Conservation (phyloP, 2,113 vertebrate species). For the Pseudopodoces humilis region DNA sequence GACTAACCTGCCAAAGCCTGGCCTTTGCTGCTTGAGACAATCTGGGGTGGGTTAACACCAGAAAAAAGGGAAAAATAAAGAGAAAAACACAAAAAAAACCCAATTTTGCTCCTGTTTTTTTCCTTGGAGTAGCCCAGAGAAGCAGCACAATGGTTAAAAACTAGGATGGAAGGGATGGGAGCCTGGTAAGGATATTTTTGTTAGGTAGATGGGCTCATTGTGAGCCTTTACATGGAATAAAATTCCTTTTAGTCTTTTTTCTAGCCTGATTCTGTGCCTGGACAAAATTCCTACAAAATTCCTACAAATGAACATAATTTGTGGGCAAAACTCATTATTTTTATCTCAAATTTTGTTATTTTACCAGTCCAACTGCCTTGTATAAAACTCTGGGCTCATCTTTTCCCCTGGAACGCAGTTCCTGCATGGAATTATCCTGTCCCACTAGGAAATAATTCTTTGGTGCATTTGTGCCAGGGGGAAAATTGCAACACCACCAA, state of each 20-base stretch:
- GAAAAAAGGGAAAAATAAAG: background rate
- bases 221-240: background rate
- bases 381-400: background rate
- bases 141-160: background rate
- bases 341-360: background rate
- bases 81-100: constrained; percentile 14
- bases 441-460: background rate
- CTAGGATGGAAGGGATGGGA: background rate
- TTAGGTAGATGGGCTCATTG: background rate
- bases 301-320: background rate
- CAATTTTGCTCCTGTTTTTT: background rate
- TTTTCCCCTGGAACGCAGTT: background rate
- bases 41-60: background rate
- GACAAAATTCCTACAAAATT: background rate
- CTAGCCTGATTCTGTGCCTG: background rate
- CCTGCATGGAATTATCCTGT: background rate
- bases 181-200: background rate
- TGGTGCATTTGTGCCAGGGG: background rate
- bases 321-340: background rate
- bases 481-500: background rate
- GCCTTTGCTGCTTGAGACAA: background rate
- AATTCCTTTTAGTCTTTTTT: background rate
- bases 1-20: constrained; percentile 43
- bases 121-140: background rate
- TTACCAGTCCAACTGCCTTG: background rate